Percentiles rank a stretch among this genome's conserved stretches.
Conservation (phyloP, 2,113 vertebrate genomes). For the Deroptyus accipitrinus region DNA sequence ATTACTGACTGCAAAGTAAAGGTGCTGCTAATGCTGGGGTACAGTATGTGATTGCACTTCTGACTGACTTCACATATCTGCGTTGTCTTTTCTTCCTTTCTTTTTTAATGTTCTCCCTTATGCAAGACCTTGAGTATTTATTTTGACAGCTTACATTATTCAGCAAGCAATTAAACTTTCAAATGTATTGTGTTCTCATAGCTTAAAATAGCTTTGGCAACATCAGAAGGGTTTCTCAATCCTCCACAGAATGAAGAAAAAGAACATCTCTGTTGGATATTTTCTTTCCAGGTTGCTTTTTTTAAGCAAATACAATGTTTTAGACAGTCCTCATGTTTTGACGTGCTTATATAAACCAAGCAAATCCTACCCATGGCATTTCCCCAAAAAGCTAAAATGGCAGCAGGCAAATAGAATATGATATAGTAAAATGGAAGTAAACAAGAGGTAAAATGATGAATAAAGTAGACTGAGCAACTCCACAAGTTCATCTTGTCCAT, state of each 20-base stretch:
- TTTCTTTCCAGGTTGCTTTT: not conserved
- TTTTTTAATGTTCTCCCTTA: constrained; percentile 5
- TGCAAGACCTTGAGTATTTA: constrained; percentile 63
- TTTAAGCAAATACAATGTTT: constrained; percentile 36
- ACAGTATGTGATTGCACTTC: not conserved
- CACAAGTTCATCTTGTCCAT: not conserved
- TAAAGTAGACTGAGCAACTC: not conserved
- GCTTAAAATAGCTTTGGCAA: constrained; percentile 66
- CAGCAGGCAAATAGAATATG: not conserved
- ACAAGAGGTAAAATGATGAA: not conserved
- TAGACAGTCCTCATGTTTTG: not conserved
- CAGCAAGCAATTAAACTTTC: constrained; percentile 70
- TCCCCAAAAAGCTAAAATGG: not conserved
- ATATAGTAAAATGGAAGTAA: not conserved
- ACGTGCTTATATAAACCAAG: not conserved
- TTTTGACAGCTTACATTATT: constrained; percentile 68
- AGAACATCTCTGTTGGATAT: not conserved
- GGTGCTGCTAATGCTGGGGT: not conserved
- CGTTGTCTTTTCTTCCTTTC: not conserved
- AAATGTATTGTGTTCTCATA: constrained; percentile 63
- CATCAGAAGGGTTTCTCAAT: constrained; percentile 53
- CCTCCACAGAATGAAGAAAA: constrained; percentile 42
- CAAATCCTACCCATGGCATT: not conserved
- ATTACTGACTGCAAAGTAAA: not conserved
- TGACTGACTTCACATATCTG: constrained; percentile 42